Conservation (phyloP, 2,888 invertebrate genomes). For the Luperina nickerlii region DNA sequence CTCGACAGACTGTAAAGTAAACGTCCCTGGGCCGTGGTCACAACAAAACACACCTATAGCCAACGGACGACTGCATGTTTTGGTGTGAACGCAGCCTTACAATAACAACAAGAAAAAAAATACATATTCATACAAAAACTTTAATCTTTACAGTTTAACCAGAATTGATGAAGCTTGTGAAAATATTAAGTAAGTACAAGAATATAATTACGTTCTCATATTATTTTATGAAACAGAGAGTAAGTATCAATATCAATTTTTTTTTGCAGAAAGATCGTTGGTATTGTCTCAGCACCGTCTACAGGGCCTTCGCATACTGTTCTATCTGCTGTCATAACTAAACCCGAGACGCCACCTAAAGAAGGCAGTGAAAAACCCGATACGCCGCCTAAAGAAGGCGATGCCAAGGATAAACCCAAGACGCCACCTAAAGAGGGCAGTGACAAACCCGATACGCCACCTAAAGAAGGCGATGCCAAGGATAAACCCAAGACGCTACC, state of each 20-base stretch:
- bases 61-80: neutral
- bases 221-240: neutral
- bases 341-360: too few species aligned
- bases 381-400: too few species aligned
- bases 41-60: neutral
- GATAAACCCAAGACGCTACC: too few species aligned
- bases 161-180: neutral
- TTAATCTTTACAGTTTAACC: neutral
- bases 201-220: neutral
- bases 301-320: too few species aligned
- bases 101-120: neutral
- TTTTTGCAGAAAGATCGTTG: neutral
- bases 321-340: too few species aligned
- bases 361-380: too few species aligned
- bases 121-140: neutral
- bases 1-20: neutral
- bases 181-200: constrained; percentile 29
- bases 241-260: neutral
- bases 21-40: neutral
- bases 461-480: too few species aligned
- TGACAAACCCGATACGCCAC: too few species aligned
- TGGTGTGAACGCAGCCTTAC: constrained; percentile 2
- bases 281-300: rapidly evolving
- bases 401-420: too few species aligned
- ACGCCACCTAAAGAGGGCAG: too few species aligned